These are phyloP conservation scores for Zootermopsis nevadensis DNA, from an alignment of 2,888 invertebrate genomes.

Conservation along the genomic window DNA sequence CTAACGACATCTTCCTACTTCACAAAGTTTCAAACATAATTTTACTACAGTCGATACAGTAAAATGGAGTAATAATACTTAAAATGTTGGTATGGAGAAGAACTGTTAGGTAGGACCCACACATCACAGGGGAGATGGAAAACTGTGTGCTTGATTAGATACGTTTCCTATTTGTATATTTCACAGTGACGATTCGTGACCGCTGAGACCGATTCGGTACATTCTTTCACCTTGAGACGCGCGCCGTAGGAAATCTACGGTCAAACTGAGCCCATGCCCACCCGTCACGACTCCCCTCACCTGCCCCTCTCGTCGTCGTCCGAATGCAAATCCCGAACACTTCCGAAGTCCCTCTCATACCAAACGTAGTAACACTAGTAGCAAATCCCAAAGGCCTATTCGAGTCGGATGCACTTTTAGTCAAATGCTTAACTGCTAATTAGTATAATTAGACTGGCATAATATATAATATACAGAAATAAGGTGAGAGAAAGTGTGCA, in stretches of 20 bases:
- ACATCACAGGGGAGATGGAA: not conserved
- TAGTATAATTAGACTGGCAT: conserved; percentile 24
- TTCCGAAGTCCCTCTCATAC: conserved; percentile 14
- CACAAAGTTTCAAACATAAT: not conserved
- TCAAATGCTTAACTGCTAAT: conserved; percentile 19
- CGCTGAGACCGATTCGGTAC: not conserved
- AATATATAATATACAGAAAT: conserved; percentile 10
- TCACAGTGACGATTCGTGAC: not conserved
- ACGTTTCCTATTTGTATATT: not conserved
- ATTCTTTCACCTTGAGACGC: not conserved
- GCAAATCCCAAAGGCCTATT: conserved; percentile 36
- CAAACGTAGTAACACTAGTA: not conserved
- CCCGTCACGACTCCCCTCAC: not conserved
- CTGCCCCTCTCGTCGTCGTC: not conserved
- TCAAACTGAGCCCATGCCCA: conserved; percentile 2
- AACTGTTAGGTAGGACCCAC: not conserved
- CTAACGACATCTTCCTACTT: not conserved
- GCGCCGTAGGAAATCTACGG: conserved; percentile 15
- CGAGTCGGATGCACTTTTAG: conserved; percentile 24
- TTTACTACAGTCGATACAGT: not conserved
- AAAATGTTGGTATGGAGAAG: not conserved
- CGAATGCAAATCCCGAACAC: not conserved
- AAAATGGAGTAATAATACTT: not conserved
- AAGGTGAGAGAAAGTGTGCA: not conserved
- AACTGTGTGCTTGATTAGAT: not conserved